These are phyloP conservation scores for Megalops cyprinoides DNA, from an alignment of 2,797 vertebrate genomes.

Conservation along the genomic window DNA sequence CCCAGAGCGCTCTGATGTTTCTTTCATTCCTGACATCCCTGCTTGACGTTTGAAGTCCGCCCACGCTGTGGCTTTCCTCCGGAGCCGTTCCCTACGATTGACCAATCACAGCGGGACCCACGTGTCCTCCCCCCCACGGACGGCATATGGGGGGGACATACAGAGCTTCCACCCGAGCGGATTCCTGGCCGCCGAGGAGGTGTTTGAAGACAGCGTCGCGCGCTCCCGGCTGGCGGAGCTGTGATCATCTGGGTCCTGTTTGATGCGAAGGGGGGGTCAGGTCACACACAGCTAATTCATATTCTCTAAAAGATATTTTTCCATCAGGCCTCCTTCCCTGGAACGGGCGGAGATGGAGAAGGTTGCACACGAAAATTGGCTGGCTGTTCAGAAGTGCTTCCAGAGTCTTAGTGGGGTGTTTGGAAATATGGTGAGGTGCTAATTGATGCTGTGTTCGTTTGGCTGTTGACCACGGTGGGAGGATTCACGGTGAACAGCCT, in stretches of 20 bases:
- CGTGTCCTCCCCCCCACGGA: too few relatives aligned
- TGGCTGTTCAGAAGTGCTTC: neutral
- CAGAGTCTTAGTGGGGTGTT: neutral
- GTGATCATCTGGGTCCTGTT: neutral
- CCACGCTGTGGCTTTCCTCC: conserved; percentile 37
- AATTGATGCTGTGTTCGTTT: neutral
- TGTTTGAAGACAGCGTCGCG: neutral
- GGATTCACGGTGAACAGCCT: too few relatives aligned
- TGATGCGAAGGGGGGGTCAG: neutral
- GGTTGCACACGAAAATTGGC: neutral
- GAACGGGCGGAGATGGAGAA: neutral
- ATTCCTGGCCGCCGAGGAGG: neutral
- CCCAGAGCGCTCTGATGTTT: conserved; percentile 37
- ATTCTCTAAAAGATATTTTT: neutral
- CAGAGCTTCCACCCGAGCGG: neutral
- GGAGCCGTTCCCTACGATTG: too few relatives aligned
- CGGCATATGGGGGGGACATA: too few relatives aligned
- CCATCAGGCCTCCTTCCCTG: neutral
- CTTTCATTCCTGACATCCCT: conserved; percentile 34
- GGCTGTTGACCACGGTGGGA: neutral
- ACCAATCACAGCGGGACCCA: neutral
- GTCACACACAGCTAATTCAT: neutral
- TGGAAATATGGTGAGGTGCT: neutral
- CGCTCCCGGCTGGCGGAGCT: neutral
- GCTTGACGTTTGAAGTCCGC: conserved; percentile 51